Evolutionary conservation across 2,888 invertebrate genomes (phyloP).

Genomic region (Temnothorax ravouxi): DNA sequence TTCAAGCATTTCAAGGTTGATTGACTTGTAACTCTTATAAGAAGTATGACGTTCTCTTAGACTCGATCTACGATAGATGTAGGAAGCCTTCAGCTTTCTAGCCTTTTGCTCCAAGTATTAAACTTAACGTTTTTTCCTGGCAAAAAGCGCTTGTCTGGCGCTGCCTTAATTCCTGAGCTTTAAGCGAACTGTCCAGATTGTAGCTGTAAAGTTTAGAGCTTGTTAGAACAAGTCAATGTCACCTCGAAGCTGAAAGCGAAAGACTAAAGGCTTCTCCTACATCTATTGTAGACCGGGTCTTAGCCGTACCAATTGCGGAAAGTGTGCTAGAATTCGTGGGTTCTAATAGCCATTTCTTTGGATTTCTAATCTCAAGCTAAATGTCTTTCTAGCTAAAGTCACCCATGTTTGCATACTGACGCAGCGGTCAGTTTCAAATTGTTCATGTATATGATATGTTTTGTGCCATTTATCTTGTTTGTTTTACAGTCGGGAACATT

Average conservation of each 20-base stretch:
- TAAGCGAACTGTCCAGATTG: background rate
- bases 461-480: background rate
- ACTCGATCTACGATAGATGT: background rate
- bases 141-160: background rate
- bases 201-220: background rate
- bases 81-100: background rate
- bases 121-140: background rate
- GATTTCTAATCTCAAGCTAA: background rate
- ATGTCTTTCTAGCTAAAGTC: background rate
- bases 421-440: background rate
- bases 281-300: background rate
- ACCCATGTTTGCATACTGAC: background rate
- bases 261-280: background rate
- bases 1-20: background rate
- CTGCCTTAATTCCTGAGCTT: background rate
- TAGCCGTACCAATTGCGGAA: background rate
- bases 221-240: background rate
- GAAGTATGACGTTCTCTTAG: background rate
- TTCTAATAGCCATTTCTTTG: background rate
- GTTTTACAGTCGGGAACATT: slow-evolving; percentile 93
- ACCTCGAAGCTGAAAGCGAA: background rate
- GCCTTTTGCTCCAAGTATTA: background rate
- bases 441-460: background rate
- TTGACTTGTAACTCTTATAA: background rate
- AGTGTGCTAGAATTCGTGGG: background rate